Conservation (phyloP, 2,113 vertebrate genomes). For the Beaufortia kweichowensis region DNA sequence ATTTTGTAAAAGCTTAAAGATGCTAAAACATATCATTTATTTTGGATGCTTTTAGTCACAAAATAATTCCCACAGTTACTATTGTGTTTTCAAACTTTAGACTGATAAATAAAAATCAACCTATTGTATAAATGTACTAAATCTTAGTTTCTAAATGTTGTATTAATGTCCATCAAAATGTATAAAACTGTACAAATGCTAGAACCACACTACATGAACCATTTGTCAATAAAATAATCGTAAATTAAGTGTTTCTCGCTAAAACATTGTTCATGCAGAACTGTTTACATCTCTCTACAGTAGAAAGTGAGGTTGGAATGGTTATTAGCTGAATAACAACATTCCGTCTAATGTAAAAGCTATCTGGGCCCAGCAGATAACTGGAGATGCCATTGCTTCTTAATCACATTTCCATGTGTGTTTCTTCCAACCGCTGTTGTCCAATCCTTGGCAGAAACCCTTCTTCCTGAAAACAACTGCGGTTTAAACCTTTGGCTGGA, state of each 20-base stretch:
- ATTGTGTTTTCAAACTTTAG: no score
- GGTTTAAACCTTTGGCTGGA: neutral
- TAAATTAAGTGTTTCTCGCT: neutral
- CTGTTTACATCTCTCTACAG: neutral
- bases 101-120: no score
- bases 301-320: neutral
- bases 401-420: constrained; percentile 64
- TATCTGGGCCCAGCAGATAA: constrained; percentile 21
- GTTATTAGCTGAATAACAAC: constrained; percentile 24
- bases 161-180: no score
- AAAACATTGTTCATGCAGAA: neutral
- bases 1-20: no score
- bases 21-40: no score
- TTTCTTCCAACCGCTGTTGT: constrained; percentile 18
- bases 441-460: neutral
- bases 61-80: no score
- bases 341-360: constrained; percentile 29
- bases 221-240: neutral
- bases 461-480: neutral
- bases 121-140: no score
- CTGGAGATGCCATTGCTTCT: constrained; percentile 47
- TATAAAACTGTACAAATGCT: no score
- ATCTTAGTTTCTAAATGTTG: no score
- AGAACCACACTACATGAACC: no score
- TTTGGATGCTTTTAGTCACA: no score